Conservation (phyloP, 1,140 invertebrate genomes). For the Lepidurus apus region DNA sequence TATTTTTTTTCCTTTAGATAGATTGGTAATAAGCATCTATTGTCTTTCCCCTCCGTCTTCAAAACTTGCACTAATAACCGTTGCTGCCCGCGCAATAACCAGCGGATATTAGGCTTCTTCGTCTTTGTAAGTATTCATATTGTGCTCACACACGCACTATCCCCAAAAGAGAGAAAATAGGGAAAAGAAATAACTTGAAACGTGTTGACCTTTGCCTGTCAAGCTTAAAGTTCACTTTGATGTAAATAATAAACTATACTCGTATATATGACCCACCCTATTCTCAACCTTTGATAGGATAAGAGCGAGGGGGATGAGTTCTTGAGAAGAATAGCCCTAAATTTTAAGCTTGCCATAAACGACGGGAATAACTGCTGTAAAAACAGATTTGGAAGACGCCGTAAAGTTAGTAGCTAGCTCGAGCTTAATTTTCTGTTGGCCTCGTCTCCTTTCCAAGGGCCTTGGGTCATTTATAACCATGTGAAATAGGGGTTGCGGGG, state of each 20-base stretch:
- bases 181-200: neutral
- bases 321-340: neutral
- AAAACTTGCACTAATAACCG: neutral
- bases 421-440: no score
- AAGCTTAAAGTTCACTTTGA: no score
- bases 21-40: conserved; percentile 12
- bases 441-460: no score
- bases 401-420: neutral
- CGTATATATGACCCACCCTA: no score
- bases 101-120: neutral
- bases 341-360: neutral
- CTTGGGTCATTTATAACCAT: neutral
- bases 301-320: no score
- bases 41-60: neutral
- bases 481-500: neutral
- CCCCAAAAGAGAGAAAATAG: neutral
- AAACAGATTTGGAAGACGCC: neutral
- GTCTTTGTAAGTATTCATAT: neutral
- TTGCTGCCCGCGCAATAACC: neutral
- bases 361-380: neutral
- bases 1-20: neutral
- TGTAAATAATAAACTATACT: no score
- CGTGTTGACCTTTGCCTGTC: no score
- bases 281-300: no score
- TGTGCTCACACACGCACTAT: neutral